Conservation (phyloP, 2,888 invertebrate genomes). For the Himalopsyche tibetana region DNA sequence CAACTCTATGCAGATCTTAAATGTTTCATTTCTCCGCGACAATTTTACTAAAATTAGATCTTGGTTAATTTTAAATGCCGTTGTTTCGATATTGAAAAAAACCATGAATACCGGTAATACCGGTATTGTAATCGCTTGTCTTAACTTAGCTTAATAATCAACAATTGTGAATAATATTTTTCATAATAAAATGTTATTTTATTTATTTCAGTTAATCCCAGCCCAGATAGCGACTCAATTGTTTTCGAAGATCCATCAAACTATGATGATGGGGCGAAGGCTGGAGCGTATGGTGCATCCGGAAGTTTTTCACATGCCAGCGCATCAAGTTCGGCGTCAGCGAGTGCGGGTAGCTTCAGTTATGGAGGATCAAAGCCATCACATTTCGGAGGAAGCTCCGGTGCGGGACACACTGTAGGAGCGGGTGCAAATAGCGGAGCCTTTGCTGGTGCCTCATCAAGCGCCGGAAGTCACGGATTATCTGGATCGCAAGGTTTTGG, state of each 20-base stretch:
- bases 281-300: conserved; percentile 69
- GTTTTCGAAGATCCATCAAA: conserved; percentile 36
- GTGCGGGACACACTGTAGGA: conserved; percentile 9
- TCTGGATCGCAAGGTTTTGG: not conserved
- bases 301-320: conserved; percentile 75
- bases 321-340: conserved; percentile 72
- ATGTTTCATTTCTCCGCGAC: no score
- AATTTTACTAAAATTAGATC: no score
- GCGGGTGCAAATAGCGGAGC: conserved; percentile 17
- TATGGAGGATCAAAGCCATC: conserved; percentile 69
- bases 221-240: not conserved
- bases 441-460: conserved; percentile 6
- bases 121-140: no score
- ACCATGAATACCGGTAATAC: no score
- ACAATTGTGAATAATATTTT: no score
- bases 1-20: no score
- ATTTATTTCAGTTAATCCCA: not conserved
- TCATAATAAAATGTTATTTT: no score
- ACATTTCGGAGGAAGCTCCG: conserved; percentile 29
- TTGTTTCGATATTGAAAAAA: no score
- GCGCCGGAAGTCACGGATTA: conserved; percentile 6
- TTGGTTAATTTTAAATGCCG: no score
- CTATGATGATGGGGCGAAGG: conserved; percentile 61
- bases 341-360: conserved; percentile 71
- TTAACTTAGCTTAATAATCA: no score